phyloP scores from a whole-genome alignment of 2,888 invertebrate genomes.

The Eupsilia transversa region DNA sequence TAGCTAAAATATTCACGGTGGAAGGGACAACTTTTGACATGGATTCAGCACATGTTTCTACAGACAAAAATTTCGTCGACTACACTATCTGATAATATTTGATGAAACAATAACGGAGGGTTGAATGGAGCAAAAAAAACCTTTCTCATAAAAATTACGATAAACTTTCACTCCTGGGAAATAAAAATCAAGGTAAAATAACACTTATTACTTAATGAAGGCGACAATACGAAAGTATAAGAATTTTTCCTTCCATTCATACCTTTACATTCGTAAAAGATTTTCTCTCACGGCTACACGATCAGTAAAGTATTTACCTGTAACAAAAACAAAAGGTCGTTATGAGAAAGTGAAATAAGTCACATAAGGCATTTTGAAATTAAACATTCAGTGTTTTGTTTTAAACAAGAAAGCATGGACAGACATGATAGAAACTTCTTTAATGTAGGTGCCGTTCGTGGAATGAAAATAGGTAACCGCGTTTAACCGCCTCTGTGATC shows the following conservation, averaged over 20 bases:
- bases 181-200: conserved; percentile 18
- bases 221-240: conserved; percentile 55
- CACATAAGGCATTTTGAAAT: conserved; percentile 45
- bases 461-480: neutral
- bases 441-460: neutral
- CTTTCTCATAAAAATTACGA: neutral
- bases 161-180: conserved; percentile 51
- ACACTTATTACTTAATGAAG: conserved; percentile 18
- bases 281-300: conserved; percentile 51
- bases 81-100: too few relatives aligned
- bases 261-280: conserved; percentile 36
- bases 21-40: too few relatives aligned
- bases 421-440: conserved; percentile 7
- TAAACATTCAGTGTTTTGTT: conserved; percentile 55
- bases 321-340: conserved; percentile 65
- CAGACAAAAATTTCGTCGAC: too few relatives aligned
- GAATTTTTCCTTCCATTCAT: conserved; percentile 53
- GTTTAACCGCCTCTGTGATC: too few relatives aligned
- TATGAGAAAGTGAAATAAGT: conserved; percentile 58
- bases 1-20: too few relatives aligned
- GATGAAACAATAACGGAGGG: too few relatives aligned
- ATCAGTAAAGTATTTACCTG: conserved; percentile 68
- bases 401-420: conserved; percentile 55
- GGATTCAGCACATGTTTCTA: too few relatives aligned
- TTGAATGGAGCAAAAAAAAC: neutral